Base-by-base conservation (phyloP, 2,888 invertebrate genomes). In the Heteromyza rotundicornis region DNA sequence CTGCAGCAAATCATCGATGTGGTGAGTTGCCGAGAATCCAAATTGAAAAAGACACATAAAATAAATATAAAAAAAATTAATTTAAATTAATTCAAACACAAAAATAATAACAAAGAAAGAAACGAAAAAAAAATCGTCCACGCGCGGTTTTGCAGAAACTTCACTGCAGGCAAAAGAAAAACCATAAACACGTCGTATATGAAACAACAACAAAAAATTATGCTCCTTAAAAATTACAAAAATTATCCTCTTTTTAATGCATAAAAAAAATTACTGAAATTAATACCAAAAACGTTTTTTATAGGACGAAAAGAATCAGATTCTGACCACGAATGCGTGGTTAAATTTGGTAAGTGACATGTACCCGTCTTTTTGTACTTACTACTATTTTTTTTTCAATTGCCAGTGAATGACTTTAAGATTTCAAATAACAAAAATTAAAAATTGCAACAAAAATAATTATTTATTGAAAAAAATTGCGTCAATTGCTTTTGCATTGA, bases 221-320 rank as follows among this genome's bases (percentile, higher is more conserved):
- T 59, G 44, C 56, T 27, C 60, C 63, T 58, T 53, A 58, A 55
- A 24, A 52, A 62, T 49, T 63, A 53, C 55, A 54, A 55, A 17
- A 23, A 60, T 62, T 63, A 58, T 62, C 63, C 59, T 63, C 51
- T 57, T 54, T 47, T 67, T 65, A 67, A 64, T 47, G 32, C 35
- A 58, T 50, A 14, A 59, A 23, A 49, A 61, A 68, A 66, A 66
- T 63, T 53, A 68, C 59, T 67, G 63, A 64, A 55, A 64, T 62
- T 70, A 73, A 72, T 60, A 69, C 70, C 70, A 73, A 22, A 62
- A 63, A 74, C 72, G 70, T 81, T 80, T 89, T 86, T 88, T 90
- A 85, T 90, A 98, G 97, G 97, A 98, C 87, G 98, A 98, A 90
- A 98, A 97, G 90, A 96, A 95, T 87, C 96, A 96, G 90, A 95